Base-by-base conservation (phyloP, 2,113 vertebrate genomes). In the Caranx ignobilis region DNA sequence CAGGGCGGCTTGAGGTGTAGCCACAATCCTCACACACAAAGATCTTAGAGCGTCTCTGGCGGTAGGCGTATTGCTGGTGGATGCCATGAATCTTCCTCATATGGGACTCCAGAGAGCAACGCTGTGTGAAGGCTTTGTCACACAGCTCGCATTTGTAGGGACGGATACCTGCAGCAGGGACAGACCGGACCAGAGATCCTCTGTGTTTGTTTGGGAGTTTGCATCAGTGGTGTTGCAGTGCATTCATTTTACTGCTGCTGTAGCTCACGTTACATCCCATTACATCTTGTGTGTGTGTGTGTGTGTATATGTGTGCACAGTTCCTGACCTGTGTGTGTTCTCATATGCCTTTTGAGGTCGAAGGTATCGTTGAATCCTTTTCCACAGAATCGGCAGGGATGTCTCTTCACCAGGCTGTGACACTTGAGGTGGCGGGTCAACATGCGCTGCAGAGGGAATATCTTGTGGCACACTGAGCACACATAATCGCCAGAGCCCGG, bases 321-420 rank as follows among this genome's bases (percentile, higher is more conserved):
- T 31, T 69, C 15, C 75, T 56, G 12, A 97, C 96, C 96, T 47
- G 96, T 97, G 85, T 97, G 97, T 16, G 96, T 97, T 78, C 97
- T 89, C 96, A 97, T 96, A 71, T 97, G 97, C 59, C 96, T 95
- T 93, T 97, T 97, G 74, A 97, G 96, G 85, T 98, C 97, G 0
- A 97, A 98, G 70, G 96, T 97, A 16, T 98, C 96, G 0, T 97
- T 97, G 88, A 98, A 98, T 67, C 97, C 97, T 83, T 97, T 98
- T 15, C 94, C 93, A 50, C 97, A 98, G 86, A 85, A 98, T 18
- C 79, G 85, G 82, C 97, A 97, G 0, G 93, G 83, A 15, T 97
- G 96, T 72, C 95, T 94, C 79, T 97, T 96, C 3, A 96, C 89
- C 1, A 95, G 71, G 86, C 94, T 97, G 93, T 98, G 97, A 83